Evolutionary conservation across 2,797 vertebrate genomes (phyloP).

Genomic region (Alfaro cultratus): DNA sequence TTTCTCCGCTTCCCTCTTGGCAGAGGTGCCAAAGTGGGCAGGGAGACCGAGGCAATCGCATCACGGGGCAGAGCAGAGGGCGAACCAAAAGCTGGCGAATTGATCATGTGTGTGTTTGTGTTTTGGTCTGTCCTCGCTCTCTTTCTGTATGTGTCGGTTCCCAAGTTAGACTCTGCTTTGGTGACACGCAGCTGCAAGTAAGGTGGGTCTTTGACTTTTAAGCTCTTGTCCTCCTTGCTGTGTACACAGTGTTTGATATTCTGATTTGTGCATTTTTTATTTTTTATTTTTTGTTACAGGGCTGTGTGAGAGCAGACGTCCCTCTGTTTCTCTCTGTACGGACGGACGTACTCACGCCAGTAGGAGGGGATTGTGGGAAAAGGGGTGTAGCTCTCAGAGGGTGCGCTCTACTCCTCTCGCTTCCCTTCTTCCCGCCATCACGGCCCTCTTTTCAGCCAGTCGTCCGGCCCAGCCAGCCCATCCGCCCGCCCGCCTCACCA

Average conservation of each 20-base stretch:
- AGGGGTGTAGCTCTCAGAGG: conserved; percentile 78
- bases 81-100: conserved; percentile 77
- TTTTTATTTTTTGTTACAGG: conserved; percentile 51
- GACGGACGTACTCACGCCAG: conserved; percentile 77
- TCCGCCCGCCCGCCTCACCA: conserved; percentile 51
- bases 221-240: conserved; percentile 40
- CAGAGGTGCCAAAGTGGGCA: conserved; percentile 84
- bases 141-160: conserved; percentile 14
- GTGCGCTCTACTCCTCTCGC: conserved; percentile 80
- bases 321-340: conserved; percentile 76
- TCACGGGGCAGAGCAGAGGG: conserved; percentile 79
- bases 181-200: conserved; percentile 43
- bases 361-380: conserved; percentile 82
- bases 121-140: conserved; percentile 53
- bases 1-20: conserved; percentile 78
- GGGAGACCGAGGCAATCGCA: conserved; percentile 77
- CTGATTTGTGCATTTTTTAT: conserved; percentile 43
- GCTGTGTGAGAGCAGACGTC: conserved; percentile 72
- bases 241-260: conserved; percentile 51
- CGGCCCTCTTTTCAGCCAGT: conserved; percentile 80
- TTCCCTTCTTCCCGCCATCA: conserved; percentile 80
- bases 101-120: conserved; percentile 71
- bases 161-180: conserved; percentile 37
- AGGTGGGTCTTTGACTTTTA: conserved; percentile 30
- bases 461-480: conserved; percentile 61